These are phyloP conservation scores for Tortrix viridana DNA, from an alignment of 2,888 invertebrate genomes.

Conservation along the genomic window DNA sequence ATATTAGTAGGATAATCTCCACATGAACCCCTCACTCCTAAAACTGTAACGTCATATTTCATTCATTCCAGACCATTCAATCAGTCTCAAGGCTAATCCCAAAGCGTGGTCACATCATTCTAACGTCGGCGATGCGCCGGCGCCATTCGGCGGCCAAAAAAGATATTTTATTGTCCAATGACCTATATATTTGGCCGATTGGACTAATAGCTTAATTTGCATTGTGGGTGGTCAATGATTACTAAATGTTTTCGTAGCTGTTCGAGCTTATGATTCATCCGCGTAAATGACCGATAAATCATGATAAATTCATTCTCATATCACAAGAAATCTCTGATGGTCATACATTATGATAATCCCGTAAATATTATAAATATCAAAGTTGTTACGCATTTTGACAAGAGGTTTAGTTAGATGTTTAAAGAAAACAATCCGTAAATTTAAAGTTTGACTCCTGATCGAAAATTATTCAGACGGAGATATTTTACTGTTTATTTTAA, in stretches of 20 bases:
- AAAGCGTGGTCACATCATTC: conserved; percentile 22
- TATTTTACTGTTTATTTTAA: too few relatives aligned
- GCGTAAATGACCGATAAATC: neutral
- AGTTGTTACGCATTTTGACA: conserved; percentile 1
- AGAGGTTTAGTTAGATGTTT: too few relatives aligned
- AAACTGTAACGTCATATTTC: neutral
- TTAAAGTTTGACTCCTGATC: too few relatives aligned
- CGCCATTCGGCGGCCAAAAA: conserved; percentile 26
- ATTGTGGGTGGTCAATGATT: conserved; percentile 23
- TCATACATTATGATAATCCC: neutral
- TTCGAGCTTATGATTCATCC: neutral
- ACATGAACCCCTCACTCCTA: neutral
- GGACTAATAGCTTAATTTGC: conserved; percentile 32
- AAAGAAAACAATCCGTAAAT: too few relatives aligned
- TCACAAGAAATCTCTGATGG: neutral
- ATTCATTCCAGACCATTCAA: conserved; percentile 1
- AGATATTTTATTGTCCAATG: conserved; percentile 36
- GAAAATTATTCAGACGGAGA: too few relatives aligned
- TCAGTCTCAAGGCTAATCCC: neutral
- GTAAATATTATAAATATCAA: neutral
- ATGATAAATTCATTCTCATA: conserved; percentile 10
- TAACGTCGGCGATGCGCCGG: conserved; percentile 18
- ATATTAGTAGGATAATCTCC: too few relatives aligned
- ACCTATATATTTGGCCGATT: conserved; percentile 31
- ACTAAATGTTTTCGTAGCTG: conserved; percentile 10